Percentiles rank a stretch among this genome's conserved stretches.
phyloP scores from a whole-genome alignment of 2,113 vertebrate genomes.

The human region GRCh38 chr11:113924001-113924500 shows the following conservation, averaged over 20 bases:
- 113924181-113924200: neutral
- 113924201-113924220: neutral
- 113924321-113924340: neutral
- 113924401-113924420: too few species aligned
- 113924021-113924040: neutral
- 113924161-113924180: neutral
- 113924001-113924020: neutral
- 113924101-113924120: neutral
- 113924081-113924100: neutral
- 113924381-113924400: too few species aligned
- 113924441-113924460: too few species aligned
- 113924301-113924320: slow-evolving; percentile 3
- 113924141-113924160: neutral
- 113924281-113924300: neutral
- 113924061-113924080: neutral
- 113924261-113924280: neutral
- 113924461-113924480: too few species aligned
- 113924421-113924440: too few species aligned
- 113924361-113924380: too few species aligned
- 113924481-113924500: too few species aligned
- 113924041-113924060: neutral
- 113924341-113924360: too few species aligned
- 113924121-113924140: neutral
- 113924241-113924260: neutral
- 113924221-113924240: neutral